Evolutionary conservation across 2,888 invertebrate genomes (phyloP).

Genomic region (Gastrophysa polygoni): DNA sequence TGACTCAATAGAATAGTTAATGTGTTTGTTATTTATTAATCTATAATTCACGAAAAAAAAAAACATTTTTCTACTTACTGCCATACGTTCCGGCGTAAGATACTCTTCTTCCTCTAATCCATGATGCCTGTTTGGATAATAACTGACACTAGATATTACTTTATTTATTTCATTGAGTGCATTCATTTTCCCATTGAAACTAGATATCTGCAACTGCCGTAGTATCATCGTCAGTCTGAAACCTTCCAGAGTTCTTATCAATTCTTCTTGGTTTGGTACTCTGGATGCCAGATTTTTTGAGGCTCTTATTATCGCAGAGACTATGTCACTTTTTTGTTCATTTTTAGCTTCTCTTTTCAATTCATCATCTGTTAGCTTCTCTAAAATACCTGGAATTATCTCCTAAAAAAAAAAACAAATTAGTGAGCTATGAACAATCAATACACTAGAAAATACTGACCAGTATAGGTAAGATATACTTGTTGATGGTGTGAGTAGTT

Average conservation of each 20-base stretch:
- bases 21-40: too few species aligned
- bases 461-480: slow-evolving; percentile 90
- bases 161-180: slow-evolving; percentile 98
- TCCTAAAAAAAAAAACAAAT: slow-evolving; percentile 69
- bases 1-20: too few species aligned
- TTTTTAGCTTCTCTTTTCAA: slow-evolving; percentile 94
- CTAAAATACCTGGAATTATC: slow-evolving; percentile 87
- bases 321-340: slow-evolving; percentile 94
- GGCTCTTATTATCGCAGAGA: slow-evolving; percentile 92
- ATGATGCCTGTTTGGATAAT: slow-evolving; percentile 80
- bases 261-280: slow-evolving; percentile 83
- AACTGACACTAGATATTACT: slow-evolving; percentile 88
- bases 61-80: slow-evolving; percentile 69
- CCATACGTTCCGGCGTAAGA: slow-evolving; percentile 93
- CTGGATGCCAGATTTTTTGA: slow-evolving; percentile 88
- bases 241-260: slow-evolving; percentile 81
- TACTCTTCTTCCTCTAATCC: slow-evolving; percentile 83
- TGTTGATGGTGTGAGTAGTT: slow-evolving; percentile 87
- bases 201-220: slow-evolving; percentile 88
- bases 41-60: too few species aligned
- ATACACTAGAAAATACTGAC: slow-evolving; percentile 62
- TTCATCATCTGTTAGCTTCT: slow-evolving; percentile 93
- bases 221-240: slow-evolving; percentile 96
- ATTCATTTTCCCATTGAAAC: slow-evolving; percentile 99
- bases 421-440: slow-evolving; percentile 10